Percentiles rank a stretch among this genome's conserved stretches.
Evolutionary conservation across 2,113 vertebrate genomes (phyloP).

Genomic region (Cariama cristata): DNA sequence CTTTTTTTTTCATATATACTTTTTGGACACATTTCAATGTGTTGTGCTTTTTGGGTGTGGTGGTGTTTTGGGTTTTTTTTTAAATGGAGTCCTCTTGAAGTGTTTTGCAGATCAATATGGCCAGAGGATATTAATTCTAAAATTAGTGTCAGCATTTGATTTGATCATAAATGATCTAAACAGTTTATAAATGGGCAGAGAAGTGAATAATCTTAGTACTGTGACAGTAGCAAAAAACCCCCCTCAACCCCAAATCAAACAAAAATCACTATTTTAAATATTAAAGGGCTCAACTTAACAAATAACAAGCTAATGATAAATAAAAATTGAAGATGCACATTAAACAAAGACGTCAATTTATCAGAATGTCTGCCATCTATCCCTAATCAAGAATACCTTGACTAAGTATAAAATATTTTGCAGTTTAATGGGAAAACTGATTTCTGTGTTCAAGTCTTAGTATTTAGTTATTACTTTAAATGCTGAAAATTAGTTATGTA

Average conservation of each 20-base stretch:
- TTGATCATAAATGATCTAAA: background rate
- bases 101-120: background rate
- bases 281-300: background rate
- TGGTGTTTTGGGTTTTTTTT: background rate
- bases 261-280: background rate
- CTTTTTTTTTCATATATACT: background rate
- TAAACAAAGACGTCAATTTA: background rate
- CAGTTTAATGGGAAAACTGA: background rate
- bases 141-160: background rate
- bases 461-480: background rate
- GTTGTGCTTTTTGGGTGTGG: background rate
- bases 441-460: background rate
- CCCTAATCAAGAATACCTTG: background rate
- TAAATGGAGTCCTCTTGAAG: background rate
- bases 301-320: background rate
- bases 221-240: background rate
- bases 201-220: background rate
- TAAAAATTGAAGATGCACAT: background rate
- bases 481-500: background rate
- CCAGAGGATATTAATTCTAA: background rate
- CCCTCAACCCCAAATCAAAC: background rate
- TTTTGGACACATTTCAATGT: background rate
- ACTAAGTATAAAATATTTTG: background rate
- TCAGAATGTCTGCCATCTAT: background rate
- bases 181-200: background rate